Percentiles rank a stretch among this genome's conserved stretches.
Conservation (phyloP, 2,797 vertebrate genomes). For the Neosalanx taihuensis region DNA sequence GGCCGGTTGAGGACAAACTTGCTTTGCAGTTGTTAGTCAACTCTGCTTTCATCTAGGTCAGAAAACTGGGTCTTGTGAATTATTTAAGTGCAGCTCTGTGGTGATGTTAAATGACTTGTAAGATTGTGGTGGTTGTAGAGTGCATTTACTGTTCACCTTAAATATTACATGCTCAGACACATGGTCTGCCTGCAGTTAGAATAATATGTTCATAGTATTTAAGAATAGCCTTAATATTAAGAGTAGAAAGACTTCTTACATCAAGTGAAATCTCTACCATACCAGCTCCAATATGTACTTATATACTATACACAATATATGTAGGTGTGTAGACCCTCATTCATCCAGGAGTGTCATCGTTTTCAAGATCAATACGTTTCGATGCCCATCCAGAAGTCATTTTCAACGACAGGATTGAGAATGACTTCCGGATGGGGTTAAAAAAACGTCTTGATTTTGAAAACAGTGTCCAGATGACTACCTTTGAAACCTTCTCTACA, state of each 20-base stretch:
- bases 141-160: conserved; percentile 28
- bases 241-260: neutral
- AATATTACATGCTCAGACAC: conserved; percentile 11
- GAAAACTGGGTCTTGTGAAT: conserved; percentile 72
- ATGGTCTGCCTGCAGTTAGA: conserved; percentile 4
- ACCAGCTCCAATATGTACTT: too few species aligned
- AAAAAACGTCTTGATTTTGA: too few species aligned
- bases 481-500: too few species aligned
- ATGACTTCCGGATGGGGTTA: too few species aligned
- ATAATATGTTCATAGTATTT: neutral
- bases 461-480: too few species aligned
- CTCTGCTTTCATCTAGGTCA: conserved; percentile 71
- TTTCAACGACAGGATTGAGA: too few species aligned
- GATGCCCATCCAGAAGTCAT: too few species aligned
- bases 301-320: too few species aligned
- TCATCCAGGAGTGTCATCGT: too few species aligned
- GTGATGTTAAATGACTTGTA: conserved; percentile 35
- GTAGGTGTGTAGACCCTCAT: too few species aligned
- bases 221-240: neutral
- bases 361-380: too few species aligned
- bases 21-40: conserved; percentile 34
- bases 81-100: conserved; percentile 65
- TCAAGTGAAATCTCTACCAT: neutral
- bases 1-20: conserved; percentile 26
- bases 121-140: conserved; percentile 9